Evolutionary conservation across 2,797 vertebrate species (phyloP).

Genomic region (Crocodylus rhombifer): DNA sequence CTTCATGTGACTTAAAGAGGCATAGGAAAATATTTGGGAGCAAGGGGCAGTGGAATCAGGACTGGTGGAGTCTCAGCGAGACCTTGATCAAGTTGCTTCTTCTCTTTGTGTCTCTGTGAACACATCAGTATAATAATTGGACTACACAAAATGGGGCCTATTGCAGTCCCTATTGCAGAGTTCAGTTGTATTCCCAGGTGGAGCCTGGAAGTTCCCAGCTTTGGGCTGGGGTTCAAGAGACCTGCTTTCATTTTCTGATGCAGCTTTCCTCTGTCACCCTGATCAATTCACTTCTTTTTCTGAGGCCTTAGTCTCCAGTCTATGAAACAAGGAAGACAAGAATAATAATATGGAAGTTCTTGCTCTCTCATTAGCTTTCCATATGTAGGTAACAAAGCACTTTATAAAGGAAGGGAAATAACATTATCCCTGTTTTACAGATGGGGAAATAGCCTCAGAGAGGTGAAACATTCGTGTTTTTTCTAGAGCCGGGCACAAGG

Average conservation of each 20-base stretch:
- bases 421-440: too few species aligned
- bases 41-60: neutral
- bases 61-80: neutral
- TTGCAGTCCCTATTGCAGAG: accelerated
- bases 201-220: accelerated
- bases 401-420: neutral
- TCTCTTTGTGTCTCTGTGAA: neutral
- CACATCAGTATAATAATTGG: accelerated
- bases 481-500: neutral
- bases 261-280: neutral
- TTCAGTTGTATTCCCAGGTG: neutral
- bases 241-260: neutral
- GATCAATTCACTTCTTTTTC: neutral
- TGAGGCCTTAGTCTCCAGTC: neutral
- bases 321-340: neutral
- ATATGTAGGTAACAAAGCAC: neutral
- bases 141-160: accelerated
- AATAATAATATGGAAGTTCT: neutral
- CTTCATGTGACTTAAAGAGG: constrained; percentile 10
- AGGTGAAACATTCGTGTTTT: accelerated
- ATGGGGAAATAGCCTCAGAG: too few species aligned
- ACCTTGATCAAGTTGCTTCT: neutral
- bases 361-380: neutral
- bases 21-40: constrained; percentile 26
- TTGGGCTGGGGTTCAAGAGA: neutral